Percentiles rank a stretch among this genome's conserved stretches.
Evolutionary conservation across 2,113 vertebrate genomes (phyloP).

Genomic region (Notiomystis cincta): DNA sequence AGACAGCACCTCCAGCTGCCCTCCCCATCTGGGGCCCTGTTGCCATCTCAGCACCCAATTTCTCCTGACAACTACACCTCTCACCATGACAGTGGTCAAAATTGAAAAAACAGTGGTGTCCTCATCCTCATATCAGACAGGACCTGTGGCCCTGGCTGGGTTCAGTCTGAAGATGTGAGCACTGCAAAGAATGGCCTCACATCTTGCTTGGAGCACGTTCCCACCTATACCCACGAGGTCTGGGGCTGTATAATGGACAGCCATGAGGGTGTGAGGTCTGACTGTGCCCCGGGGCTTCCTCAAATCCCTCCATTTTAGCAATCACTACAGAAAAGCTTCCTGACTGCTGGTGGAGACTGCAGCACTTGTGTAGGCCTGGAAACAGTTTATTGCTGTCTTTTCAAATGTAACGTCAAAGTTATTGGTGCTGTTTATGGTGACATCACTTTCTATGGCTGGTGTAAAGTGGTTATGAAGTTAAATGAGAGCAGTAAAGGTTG

Average conservation of each 20-base stretch:
- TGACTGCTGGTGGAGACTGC: neutral
- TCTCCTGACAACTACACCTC: neutral
- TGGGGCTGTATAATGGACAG: neutral
- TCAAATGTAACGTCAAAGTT: constrained; percentile 48
- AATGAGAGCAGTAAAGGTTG: constrained; percentile 59
- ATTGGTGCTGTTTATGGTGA: constrained; percentile 51
- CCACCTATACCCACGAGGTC: fast-evolving
- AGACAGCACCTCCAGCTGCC: neutral
- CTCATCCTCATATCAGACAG: fast-evolving
- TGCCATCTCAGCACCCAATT: neutral
- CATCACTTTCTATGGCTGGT: constrained; percentile 63
- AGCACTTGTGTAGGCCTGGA: neutral
- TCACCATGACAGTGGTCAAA: neutral
- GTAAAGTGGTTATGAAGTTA: constrained; percentile 63
- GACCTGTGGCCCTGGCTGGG: neutral
- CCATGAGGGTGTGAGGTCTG: neutral
- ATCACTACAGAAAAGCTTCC: neutral
- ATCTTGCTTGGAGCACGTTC: neutral
- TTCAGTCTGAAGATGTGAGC: neutral
- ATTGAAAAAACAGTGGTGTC: neutral
- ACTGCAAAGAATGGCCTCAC: neutral
- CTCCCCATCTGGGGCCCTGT: fast-evolving
- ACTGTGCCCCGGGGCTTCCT: neutral
- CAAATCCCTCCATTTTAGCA: neutral
- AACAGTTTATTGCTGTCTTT: constrained; percentile 45